Percentiles rank a stretch among this genome's conserved stretches.
phyloP scores from a whole-genome alignment of 1,140 invertebrate genomes.

The Mya arenaria region DNA sequence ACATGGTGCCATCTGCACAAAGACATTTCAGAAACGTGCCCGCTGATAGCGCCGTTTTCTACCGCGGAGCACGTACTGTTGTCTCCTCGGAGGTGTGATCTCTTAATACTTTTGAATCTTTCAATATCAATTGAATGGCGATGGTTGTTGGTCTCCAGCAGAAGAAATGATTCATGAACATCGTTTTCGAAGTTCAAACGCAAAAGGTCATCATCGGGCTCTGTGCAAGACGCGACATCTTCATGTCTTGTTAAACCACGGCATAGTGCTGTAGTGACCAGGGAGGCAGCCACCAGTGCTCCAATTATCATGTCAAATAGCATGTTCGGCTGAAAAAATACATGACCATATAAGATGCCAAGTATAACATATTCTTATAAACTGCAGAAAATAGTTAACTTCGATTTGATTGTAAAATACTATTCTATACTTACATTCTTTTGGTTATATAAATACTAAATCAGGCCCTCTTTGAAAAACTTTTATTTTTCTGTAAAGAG shows the following conservation, averaged over 20 bases:
- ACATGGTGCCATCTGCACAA: conserved; percentile 34
- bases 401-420: no score
- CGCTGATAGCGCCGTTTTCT: background rate
- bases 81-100: background rate
- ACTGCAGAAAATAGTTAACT: no score
- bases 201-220: background rate
- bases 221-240: background rate
- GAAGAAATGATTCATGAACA: conserved; percentile 15
- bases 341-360: background rate
- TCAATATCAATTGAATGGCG: conserved; percentile 5
- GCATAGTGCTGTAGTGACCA: background rate
- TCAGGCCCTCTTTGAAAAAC: no score
- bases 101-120: background rate
- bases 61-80: background rate
- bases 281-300: background rate
- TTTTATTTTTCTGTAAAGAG: no score
- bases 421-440: no score
- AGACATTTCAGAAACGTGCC: background rate
- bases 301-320: background rate
- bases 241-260: background rate
- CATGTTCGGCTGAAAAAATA: background rate
- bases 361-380: background rate
- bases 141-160: background rate
- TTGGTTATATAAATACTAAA: no score
- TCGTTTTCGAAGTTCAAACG: background rate